Conservation (phyloP, 1,140 invertebrate genomes). For the Sinonovacula constricta region DNA sequence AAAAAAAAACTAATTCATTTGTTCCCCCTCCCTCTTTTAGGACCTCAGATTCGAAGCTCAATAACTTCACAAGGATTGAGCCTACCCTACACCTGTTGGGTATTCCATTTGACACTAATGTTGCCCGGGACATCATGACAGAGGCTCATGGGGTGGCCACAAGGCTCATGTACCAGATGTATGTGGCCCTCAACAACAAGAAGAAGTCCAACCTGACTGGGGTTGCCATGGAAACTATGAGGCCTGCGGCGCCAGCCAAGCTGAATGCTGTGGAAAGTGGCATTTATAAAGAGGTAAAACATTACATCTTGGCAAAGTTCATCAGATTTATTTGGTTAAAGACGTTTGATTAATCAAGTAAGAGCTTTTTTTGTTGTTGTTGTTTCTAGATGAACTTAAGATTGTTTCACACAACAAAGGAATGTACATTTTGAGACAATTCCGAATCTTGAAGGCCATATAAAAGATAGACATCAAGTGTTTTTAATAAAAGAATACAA, state of each 20-base stretch:
- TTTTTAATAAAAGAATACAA: too few species aligned
- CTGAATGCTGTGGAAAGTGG: conserved; percentile 73
- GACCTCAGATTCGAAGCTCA: conserved; percentile 77
- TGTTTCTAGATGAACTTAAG: too few species aligned
- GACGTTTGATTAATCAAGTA: too few species aligned
- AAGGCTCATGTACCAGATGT: conserved; percentile 77
- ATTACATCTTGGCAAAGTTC: too few species aligned
- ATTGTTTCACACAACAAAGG: too few species aligned
- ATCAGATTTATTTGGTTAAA: too few species aligned
- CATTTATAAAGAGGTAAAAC: conserved; percentile 76
- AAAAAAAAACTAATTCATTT: too few species aligned
- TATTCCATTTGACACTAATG: conserved; percentile 78
- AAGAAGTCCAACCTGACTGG: conserved; percentile 78
- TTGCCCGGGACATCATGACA: conserved; percentile 77
- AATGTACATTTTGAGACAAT: too few species aligned
- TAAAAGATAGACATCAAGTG: too few species aligned
- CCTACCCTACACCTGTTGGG: conserved; percentile 75
- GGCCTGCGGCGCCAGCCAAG: conserved; percentile 76
- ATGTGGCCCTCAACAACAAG: conserved; percentile 78
- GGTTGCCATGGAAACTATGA: conserved; percentile 79
- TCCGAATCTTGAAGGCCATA: too few species aligned
- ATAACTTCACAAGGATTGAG: conserved; percentile 78
- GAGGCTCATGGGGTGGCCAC: conserved; percentile 76
- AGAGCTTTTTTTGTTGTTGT: too few species aligned
- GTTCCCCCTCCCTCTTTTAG: conserved; percentile 56